Percentiles rank a stretch among this genome's conserved stretches.
These are phyloP conservation scores for Otis tarda DNA, from an alignment of 2,113 vertebrate genomes.

Conservation along the genomic window DNA sequence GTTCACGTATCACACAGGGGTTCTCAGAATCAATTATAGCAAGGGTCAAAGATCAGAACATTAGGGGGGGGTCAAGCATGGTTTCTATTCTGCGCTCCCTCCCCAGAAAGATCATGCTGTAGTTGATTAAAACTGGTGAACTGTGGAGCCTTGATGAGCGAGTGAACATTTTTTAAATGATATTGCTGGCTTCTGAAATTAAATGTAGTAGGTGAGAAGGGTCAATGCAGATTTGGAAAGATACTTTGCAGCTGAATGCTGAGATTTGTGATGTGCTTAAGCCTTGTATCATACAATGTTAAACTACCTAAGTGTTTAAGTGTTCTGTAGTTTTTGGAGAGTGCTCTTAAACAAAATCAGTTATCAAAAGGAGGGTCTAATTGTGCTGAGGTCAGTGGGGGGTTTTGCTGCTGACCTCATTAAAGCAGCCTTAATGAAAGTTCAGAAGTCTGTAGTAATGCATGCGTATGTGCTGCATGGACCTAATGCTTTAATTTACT, in stretches of 20 bases:
- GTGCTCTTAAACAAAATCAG: not conserved
- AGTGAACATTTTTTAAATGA: constrained; percentile 43
- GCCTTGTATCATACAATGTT: not conserved
- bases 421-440: not conserved
- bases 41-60: constrained; percentile 57
- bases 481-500: not conserved
- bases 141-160: constrained; percentile 6
- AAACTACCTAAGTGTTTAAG: not conserved
- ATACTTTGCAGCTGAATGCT: not conserved
- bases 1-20: constrained; percentile 50
- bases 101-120: not conserved
- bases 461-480: not conserved
- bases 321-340: not conserved
- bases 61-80: not conserved
- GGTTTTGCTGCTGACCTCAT: not conserved
- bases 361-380: not conserved
- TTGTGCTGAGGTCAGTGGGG: not conserved
- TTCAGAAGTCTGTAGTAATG: not conserved
- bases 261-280: not conserved
- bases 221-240: not conserved
- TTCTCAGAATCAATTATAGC: constrained; percentile 51
- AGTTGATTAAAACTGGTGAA: constrained; percentile 16
- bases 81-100: constrained; percentile 5
- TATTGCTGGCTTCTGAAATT: not conserved
- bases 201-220: not conserved